These are phyloP conservation scores for Mamestra brassicae DNA, from an alignment of 2,888 invertebrate species.

Conservation along the genomic window DNA sequence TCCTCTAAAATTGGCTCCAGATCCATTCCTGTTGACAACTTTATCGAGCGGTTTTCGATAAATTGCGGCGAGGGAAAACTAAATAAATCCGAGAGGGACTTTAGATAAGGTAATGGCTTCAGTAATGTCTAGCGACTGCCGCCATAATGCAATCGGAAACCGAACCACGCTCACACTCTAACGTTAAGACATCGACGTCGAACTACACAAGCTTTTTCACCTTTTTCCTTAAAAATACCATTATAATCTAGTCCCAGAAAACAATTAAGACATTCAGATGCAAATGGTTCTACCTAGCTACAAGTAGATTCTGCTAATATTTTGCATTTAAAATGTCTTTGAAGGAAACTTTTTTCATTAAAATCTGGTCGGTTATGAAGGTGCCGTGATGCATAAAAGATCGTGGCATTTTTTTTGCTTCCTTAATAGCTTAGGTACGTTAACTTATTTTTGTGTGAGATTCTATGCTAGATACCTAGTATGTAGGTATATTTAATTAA, in stretches of 20 bases:
- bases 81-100: slow-evolving; percentile 91
- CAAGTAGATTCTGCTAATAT: slow-evolving; percentile 68
- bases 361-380: slow-evolving; percentile 77
- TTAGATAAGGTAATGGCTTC: slow-evolving; percentile 91
- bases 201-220: slow-evolving; percentile 58
- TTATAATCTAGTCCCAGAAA: slow-evolving; percentile 34
- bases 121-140: slow-evolving; percentile 89
- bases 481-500: background rate
- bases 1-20: slow-evolving; percentile 89
- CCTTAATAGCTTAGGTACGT: slow-evolving; percentile 51
- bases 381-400: slow-evolving; percentile 79
- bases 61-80: slow-evolving; percentile 91
- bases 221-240: slow-evolving; percentile 41
- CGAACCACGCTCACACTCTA: slow-evolving; percentile 79
- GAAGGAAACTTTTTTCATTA: slow-evolving; percentile 82
- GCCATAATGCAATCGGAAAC: slow-evolving; percentile 89
- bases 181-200: slow-evolving; percentile 64
- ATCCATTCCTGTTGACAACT: slow-evolving; percentile 91
- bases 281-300: slow-evolving; percentile 61
- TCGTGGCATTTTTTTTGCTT: slow-evolving; percentile 67
- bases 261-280: slow-evolving; percentile 70
- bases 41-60: slow-evolving; percentile 91
- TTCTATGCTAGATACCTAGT: background rate
- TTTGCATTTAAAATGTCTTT: slow-evolving; percentile 82
- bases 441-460: slow-evolving; percentile 42